Conservation (phyloP, 2,797 vertebrate genomes). For the Heteromormyrus szaboi region DNA sequence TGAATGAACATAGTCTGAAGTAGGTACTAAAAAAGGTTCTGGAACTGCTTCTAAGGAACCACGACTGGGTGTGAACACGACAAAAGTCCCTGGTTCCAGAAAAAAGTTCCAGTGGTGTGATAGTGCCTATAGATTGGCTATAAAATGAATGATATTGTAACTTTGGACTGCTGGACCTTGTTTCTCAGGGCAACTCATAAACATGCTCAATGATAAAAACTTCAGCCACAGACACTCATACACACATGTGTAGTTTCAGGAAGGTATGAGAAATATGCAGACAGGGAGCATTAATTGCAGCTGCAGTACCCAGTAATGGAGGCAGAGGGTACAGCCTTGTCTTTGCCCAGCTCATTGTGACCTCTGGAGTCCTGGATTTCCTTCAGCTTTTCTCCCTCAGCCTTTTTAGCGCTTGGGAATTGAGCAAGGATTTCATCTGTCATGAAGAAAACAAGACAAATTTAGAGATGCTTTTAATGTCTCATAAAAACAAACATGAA, state of each 20-base stretch:
- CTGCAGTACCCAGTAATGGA: constrained; percentile 37
- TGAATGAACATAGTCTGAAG: not conserved
- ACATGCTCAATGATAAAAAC: not conserved
- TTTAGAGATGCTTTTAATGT: not conserved
- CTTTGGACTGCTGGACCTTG: not conserved
- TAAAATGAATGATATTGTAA: not conserved
- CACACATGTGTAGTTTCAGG: not conserved
- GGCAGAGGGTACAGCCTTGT: constrained; percentile 42
- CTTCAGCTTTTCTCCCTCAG: constrained; percentile 59
- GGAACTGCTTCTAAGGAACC: not conserved
- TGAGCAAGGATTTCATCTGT: constrained; percentile 90
- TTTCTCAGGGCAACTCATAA: not conserved
- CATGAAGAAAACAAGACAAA: constrained; percentile 24
- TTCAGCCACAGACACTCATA: not conserved
- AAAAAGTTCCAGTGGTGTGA: not conserved
- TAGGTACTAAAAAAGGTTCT: not conserved
- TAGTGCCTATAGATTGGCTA: not conserved
- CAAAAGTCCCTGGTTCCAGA: not conserved
- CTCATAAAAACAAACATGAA: not conserved
- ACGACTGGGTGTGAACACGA: not conserved
- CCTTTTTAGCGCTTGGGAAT: constrained; percentile 73
- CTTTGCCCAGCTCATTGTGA: constrained; percentile 29
- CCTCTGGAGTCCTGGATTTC: constrained; percentile 42
- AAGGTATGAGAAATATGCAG: not conserved
- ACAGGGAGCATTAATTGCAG: not conserved